phyloP scores from a whole-genome alignment of 2,888 invertebrate species.

The Venustoraphidia nigricollis region DNA sequence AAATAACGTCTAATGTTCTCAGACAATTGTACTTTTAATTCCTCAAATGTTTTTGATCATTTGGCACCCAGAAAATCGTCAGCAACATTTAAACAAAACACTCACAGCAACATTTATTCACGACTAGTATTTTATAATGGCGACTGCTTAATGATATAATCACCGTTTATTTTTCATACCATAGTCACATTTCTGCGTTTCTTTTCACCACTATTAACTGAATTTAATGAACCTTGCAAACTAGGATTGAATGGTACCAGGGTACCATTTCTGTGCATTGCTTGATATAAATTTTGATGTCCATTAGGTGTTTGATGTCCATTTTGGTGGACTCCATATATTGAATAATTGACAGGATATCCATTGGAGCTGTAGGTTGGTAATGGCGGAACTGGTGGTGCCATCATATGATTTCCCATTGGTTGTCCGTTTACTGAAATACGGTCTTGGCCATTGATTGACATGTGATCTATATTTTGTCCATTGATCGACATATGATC shows the following conservation, averaged over 20 bases:
- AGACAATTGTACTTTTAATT: no score
- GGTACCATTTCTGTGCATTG: constrained; percentile 25
- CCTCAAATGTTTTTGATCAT: no score
- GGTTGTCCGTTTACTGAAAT: constrained; percentile 23
- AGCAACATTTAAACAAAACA: no score
- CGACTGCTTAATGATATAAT: no score
- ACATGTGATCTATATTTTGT: constrained; percentile 24
- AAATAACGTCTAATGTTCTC: no score
- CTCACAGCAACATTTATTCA: no score
- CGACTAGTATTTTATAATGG: no score
- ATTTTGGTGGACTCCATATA: constrained; percentile 28
- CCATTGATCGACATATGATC: constrained; percentile 17
- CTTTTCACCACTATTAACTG: constrained; percentile 37
- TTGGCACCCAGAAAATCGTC: no score
- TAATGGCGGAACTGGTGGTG: constrained; percentile 37
- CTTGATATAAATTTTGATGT: constrained; percentile 22
- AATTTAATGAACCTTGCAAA: constrained; percentile 37
- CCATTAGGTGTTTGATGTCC: constrained; percentile 10
- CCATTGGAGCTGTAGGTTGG: constrained; percentile 27
- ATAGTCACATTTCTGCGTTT: constrained; percentile 42
- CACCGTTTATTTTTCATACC: constrained; percentile 27
- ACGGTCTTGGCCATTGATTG: constrained; percentile 22
- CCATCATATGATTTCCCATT: constrained; percentile 13
- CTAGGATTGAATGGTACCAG: constrained; percentile 31
- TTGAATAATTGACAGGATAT: constrained; percentile 27